A percentile compares a stretch with the other conserved stretches of the same genome.
Conservation (phyloP, 1,140 invertebrate species). For the Neodiprion fabricii region DNA sequence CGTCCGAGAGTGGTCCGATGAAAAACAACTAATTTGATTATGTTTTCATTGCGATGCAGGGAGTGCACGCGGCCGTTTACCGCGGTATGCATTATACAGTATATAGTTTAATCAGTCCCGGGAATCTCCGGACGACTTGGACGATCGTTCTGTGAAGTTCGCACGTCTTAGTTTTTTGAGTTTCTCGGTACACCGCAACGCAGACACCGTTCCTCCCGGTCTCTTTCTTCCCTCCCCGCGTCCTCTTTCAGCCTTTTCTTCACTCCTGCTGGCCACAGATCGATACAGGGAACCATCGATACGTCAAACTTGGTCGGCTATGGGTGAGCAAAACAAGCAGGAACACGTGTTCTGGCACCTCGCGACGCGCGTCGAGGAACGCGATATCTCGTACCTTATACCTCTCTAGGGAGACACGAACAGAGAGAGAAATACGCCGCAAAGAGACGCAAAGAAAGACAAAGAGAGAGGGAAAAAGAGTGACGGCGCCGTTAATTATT, state of each 20-base stretch:
- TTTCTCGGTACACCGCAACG: slow-evolving; percentile 31
- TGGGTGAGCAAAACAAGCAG: slow-evolving; percentile 31
- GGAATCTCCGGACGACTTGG: slow-evolving; percentile 29
- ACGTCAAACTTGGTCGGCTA: slow-evolving; percentile 23
- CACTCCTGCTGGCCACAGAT: neutral
- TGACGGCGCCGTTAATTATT: no score
- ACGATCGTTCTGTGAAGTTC: slow-evolving; percentile 43
- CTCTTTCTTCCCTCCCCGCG: slow-evolving; percentile 16
- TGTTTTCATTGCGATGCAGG: no score
- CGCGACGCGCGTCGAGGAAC: slow-evolving; percentile 12
- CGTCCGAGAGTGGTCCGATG: no score
- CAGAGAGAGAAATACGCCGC: no score
- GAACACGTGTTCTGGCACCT: slow-evolving; percentile 46
- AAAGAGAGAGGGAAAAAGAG: no score
- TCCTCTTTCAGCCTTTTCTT: slow-evolving; percentile 8
- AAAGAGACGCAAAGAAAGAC: no score
- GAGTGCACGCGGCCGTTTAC: neutral
- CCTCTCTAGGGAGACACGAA: no score
- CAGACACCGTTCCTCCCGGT: slow-evolving; percentile 8
- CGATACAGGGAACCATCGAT: slow-evolving; percentile 33
- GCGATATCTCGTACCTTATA: neutral
- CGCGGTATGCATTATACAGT: slow-evolving; percentile 33
- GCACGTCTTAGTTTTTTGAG: slow-evolving; percentile 44
- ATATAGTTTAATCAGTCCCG: slow-evolving; percentile 36
- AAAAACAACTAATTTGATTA: no score